Evolutionary conservation across 2,888 invertebrate genomes (phyloP).

Genomic region (Dynastes grantii): DNA sequence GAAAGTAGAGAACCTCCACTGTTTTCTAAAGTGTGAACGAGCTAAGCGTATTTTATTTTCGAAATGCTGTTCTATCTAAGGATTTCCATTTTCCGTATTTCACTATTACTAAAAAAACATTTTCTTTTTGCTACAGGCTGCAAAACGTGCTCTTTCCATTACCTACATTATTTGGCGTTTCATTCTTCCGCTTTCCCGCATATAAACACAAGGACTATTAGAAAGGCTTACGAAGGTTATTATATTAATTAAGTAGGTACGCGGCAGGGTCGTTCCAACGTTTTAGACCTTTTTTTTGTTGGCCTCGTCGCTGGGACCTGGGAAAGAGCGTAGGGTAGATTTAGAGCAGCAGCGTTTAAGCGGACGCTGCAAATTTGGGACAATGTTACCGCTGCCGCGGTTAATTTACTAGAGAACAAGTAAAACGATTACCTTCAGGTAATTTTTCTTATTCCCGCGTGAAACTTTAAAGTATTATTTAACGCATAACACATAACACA

Average conservation of each 20-base stretch:
- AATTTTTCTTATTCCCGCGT: conserved; percentile 32
- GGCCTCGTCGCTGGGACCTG: neutral
- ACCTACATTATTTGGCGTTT: neutral
- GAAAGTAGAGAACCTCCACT: too few relatives aligned
- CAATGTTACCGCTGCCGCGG: conserved; percentile 19
- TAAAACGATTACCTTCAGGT: neutral
- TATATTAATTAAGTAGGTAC: conserved; percentile 20
- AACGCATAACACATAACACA: too few relatives aligned
- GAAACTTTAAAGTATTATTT: conserved; percentile 2
- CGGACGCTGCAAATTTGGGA: conserved; percentile 34
- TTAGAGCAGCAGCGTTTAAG: conserved; percentile 13
- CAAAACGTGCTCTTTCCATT: too few relatives aligned
- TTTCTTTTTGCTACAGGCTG: too few relatives aligned
- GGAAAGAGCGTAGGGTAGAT: neutral
- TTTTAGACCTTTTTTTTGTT: neutral
- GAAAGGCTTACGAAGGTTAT: conserved; percentile 1
- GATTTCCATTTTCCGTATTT: neutral
- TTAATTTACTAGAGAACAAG: conserved; percentile 37
- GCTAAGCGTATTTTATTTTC: neutral
- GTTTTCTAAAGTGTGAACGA: neutral
- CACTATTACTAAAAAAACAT: too few relatives aligned
- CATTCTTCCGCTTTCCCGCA: neutral
- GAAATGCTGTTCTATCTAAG: neutral
- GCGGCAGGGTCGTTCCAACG: too few relatives aligned
- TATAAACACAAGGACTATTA: conserved; percentile 10